Evolutionary conservation across 2,888 invertebrate genomes (phyloP), one percentile per base, ranked within the genome.

Genomic region (Physocephala rufipes): DNA sequence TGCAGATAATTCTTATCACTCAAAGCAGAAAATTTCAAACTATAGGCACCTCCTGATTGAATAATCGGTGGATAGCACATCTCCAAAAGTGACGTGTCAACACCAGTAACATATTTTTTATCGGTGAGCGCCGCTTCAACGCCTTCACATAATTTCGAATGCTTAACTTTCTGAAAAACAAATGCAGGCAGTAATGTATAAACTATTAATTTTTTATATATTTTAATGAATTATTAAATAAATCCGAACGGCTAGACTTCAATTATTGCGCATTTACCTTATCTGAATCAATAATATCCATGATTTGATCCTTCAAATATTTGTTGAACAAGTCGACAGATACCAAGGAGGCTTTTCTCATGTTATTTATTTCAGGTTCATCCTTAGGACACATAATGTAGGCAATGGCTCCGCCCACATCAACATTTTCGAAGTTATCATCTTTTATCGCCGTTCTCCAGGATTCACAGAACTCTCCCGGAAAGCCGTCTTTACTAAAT

Each of bases 41-140:
- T 95, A 87, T 99, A 99, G 82, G 94, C 92, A n/a, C 98, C 99
- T 12, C 99, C 99, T 47, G 98, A 99, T 85, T 99, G 99, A 80
- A 99, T 96, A 72, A 99, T 99, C 0, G 99, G 95, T 0, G 98
- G 97, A 85, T 99, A 99, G 83, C 99, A 99, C 91, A 97, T 95
- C 82, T 99, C 99, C 3, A 99, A 90, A 84, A 96, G 93, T 30
- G 91, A 90, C 2, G 92, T 90, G 86, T 97, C 97, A 0, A 96
- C 93, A 1, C 95, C 94, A 13, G 93, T 91, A 1, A 98, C 95
- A 86, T 96, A 97, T 87, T 99, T 98, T 82, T 97, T 97, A 84
- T 97, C 96, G n/a, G 92, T 91, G 79, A 97, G 90, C 0, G 97
- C 97, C 16, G 92, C 89, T 85, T 99, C 98, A 1, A 98, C 95